These are phyloP conservation scores for Asbolus verrucosus DNA, from an alignment of 1,140 invertebrate species.

Conservation along the genomic window DNA sequence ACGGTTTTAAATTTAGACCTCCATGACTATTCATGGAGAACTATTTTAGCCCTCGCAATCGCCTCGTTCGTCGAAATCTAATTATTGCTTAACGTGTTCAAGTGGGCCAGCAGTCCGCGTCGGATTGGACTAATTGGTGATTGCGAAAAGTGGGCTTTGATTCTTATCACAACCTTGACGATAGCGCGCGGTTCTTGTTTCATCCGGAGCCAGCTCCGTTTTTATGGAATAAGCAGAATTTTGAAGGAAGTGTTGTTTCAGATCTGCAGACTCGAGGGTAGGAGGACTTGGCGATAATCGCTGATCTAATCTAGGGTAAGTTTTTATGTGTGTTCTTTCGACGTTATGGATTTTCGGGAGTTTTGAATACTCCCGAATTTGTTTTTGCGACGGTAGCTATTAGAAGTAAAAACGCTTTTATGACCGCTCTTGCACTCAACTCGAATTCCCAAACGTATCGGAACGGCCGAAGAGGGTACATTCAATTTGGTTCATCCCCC, in stretches of 20 bases:
- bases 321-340: conserved; percentile 35
- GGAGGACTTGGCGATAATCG: conserved; percentile 47
- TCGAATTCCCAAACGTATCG: conserved; percentile 3
- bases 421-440: background rate
- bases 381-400: conserved; percentile 5
- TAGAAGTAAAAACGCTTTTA: conserved; percentile 31
- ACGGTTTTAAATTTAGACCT: conserved; percentile 7
- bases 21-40: conserved; percentile 38
- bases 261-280: conserved; percentile 39
- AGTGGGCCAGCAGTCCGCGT: too few species aligned
- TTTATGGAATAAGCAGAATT: conserved; percentile 15
- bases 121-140: too few species aligned
- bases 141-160: too few species aligned
- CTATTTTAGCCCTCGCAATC: conserved; percentile 6
- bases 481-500: conserved; percentile 32
- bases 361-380: conserved; percentile 12
- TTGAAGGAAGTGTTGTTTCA: conserved; percentile 48
- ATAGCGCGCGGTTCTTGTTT: too few species aligned
- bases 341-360: background rate
- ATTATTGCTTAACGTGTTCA: too few species aligned
- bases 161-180: too few species aligned
- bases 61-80: background rate
- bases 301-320: conserved; percentile 54
- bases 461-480: conserved; percentile 12
- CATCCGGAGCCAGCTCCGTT: too few species aligned